phyloP scores from a whole-genome alignment of 92 coral and sea anemone species.

The Palythoa grandis region DNA sequence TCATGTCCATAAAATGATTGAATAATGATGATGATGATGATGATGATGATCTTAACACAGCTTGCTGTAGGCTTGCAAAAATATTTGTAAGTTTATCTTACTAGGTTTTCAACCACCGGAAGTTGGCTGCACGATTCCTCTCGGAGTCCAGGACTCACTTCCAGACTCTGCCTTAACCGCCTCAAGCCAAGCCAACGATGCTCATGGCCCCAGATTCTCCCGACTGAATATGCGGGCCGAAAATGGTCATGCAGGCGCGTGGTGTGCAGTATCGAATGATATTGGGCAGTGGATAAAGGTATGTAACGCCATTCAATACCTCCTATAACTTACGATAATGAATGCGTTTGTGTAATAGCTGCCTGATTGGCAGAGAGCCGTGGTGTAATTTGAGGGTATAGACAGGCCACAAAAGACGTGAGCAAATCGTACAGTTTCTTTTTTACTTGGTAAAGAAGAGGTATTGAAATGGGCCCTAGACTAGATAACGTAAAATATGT shows the following conservation, averaged over 20 bases:
- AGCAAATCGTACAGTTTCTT: too few species aligned
- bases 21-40: too few species aligned
- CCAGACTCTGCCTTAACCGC: slow-evolving; percentile 31
- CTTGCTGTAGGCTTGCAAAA: neutral
- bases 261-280: slow-evolving; percentile 23
- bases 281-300: slow-evolving; percentile 45
- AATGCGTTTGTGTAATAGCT: too few species aligned
- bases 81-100: neutral
- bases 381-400: too few species aligned
- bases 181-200: neutral
- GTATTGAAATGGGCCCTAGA: too few species aligned
- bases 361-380: too few species aligned
- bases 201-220: slow-evolving; percentile 2
- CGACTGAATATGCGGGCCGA: slow-evolving; percentile 32
- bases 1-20: too few species aligned
- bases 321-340: too few species aligned
- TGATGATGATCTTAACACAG: too few species aligned
- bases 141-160: slow-evolving; percentile 35
- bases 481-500: too few species aligned
- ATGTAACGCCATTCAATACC: neutral
- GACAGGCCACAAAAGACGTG: too few species aligned
- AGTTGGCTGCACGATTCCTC: slow-evolving; percentile 35
- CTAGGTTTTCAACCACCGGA: slow-evolving; percentile 17
- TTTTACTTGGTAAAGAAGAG: too few species aligned
- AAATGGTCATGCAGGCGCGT: slow-evolving; percentile 28